A percentile compares a stretch with the other conserved stretches of the same genome.
These are phyloP conservation scores for Tiliacea citrago DNA, from an alignment of 2,888 invertebrate genomes.

Conservation along the genomic window DNA sequence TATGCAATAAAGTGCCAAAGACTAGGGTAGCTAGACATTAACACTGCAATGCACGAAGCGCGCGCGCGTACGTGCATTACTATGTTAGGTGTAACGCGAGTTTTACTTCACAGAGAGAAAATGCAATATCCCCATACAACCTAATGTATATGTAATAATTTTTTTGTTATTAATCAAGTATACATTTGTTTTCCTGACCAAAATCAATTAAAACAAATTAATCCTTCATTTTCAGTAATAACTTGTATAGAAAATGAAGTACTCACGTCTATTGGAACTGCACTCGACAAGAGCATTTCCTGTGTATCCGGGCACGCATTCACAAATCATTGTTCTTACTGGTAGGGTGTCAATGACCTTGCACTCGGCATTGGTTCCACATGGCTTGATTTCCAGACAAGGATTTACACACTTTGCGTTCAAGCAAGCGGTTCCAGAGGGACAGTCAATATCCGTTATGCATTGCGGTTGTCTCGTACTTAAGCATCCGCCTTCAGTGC, in stretches of 20 bases:
- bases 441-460: constrained; percentile 95
- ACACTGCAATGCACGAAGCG: neutral
- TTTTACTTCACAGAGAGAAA: neutral
- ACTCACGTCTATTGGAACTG: constrained; percentile 93
- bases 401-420: constrained; percentile 96
- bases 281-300: constrained; percentile 97
- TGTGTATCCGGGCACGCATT: constrained; percentile 95
- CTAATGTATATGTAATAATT: neutral
- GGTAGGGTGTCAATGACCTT: constrained; percentile 95
- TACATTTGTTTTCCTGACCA: neutral
- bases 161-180: neutral
- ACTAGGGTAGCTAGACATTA: neutral
- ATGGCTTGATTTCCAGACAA: constrained; percentile 94
- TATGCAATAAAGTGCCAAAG: neutral
- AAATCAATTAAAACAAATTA: neutral
- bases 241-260: neutral
- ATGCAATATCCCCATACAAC: neutral
- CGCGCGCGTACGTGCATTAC: neutral
- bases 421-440: constrained; percentile 95
- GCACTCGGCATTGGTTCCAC: constrained; percentile 95
- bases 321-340: constrained; percentile 96
- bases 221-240: neutral
- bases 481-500: constrained; percentile 91
- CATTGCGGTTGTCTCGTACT: constrained; percentile 92
- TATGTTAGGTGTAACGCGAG: neutral